Evolutionary conservation across 2,888 invertebrate species (phyloP).

Genomic region (Priocnemis perturbator): DNA sequence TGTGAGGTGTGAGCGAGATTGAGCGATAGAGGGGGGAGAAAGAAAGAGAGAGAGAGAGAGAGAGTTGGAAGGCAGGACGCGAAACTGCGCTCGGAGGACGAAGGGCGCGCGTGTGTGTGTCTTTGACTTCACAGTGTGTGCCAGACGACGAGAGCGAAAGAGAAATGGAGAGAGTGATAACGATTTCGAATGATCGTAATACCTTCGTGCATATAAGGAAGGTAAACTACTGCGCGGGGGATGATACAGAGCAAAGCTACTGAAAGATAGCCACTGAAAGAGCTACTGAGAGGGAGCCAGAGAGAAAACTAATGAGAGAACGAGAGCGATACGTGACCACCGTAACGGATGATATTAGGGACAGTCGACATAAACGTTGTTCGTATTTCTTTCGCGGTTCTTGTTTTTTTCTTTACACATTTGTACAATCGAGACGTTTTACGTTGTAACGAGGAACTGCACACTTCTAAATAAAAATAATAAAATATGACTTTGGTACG

Average conservation of each 20-base stretch:
- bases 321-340: slow-evolving; percentile 12
- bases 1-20: slow-evolving; percentile 43
- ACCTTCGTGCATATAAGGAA: not conserved
- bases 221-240: not conserved
- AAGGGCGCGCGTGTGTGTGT: too few relatives aligned
- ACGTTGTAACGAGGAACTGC: slow-evolving; percentile 63
- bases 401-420: slow-evolving; percentile 56
- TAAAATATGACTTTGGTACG: slow-evolving; percentile 49
- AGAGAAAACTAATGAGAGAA: slow-evolving; percentile 14
- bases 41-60: slow-evolving; percentile 18
- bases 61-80: slow-evolving; percentile 19
- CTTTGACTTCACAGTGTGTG: not conserved
- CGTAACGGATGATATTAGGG: slow-evolving; percentile 26
- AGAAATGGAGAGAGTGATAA: slow-evolving; percentile 9
- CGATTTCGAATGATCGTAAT: too few relatives aligned
- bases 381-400: slow-evolving; percentile 61
- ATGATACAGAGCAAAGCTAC: not conserved
- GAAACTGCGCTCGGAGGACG: too few relatives aligned
- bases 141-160: slow-evolving; percentile 15
- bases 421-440: slow-evolving; percentile 62
- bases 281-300: not conserved
- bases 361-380: slow-evolving; percentile 52
- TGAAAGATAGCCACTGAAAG: not conserved
- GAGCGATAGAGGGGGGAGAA: slow-evolving; percentile 25
- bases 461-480: slow-evolving; percentile 41